phyloP scores from a whole-genome alignment of 2,888 invertebrate genomes.

The Drosophila suboccidentalis region DNA sequence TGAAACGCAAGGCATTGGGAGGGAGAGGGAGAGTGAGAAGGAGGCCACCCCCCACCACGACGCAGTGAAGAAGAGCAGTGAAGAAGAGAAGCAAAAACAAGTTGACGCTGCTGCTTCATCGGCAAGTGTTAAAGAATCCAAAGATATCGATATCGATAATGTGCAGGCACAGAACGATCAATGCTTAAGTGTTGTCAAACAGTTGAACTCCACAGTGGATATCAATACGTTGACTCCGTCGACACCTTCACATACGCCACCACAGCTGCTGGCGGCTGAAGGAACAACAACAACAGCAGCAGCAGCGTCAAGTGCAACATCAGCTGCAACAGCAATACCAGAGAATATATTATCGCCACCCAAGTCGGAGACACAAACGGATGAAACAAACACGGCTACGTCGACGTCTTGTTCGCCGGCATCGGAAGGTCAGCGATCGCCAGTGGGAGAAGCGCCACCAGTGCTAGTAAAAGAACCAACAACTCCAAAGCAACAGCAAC shows the following conservation, averaged over 20 bases:
- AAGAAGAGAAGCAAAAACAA: constrained; percentile 27
- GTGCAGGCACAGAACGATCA: constrained; percentile 39
- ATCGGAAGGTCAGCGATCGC: constrained; percentile 82
- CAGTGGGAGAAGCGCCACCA: constrained; percentile 38
- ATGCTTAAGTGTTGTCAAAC: constrained; percentile 20
- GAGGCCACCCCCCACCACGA: constrained; percentile 13
- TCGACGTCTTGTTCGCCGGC: constrained; percentile 83
- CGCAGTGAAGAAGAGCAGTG: constrained; percentile 10
- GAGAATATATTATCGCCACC: constrained; percentile 83
- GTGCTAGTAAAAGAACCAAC: constrained; percentile 13
- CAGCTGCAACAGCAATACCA: constrained; percentile 61
- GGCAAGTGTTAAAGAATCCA: constrained; percentile 32
- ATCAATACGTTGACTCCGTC: constrained; percentile 70
- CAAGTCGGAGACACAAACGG: constrained; percentile 84
- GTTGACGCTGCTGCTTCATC: constrained; percentile 9
- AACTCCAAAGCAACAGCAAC: constrained; percentile 38
- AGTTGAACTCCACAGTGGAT: constrained; percentile 49
- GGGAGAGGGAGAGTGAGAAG: background rate
- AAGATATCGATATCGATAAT: constrained; percentile 38
- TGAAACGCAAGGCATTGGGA: constrained; percentile 39
- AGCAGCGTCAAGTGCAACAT: constrained; percentile 17
- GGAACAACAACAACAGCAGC: constrained; percentile 36
- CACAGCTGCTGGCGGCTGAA: constrained; percentile 62
- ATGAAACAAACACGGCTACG: constrained; percentile 83
- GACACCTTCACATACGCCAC: constrained; percentile 74